These are phyloP conservation scores for Carassius gibelio DNA, from an alignment of 2,113 vertebrate species.

Conservation along the genomic window DNA sequence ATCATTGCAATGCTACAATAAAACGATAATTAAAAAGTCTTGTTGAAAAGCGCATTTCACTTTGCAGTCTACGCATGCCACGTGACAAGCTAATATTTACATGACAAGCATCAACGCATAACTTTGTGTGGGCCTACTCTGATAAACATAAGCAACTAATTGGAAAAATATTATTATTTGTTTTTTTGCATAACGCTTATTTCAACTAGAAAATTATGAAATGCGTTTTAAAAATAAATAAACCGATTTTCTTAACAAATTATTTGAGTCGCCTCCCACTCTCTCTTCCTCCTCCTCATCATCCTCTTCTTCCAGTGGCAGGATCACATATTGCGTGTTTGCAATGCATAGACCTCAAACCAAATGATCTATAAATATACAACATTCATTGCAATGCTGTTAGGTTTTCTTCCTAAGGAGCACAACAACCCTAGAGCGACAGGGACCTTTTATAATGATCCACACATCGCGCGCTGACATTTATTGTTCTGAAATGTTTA, in stretches of 20 bases:
- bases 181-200: background rate
- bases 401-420: background rate
- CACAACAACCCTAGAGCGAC: background rate
- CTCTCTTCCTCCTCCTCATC: background rate
- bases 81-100: background rate
- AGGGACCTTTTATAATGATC: background rate
- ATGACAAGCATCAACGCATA: background rate
- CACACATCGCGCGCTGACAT: background rate
- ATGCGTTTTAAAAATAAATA: background rate
- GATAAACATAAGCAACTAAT: background rate
- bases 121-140: background rate
- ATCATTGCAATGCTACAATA: background rate
- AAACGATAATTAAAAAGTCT: background rate
- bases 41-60: background rate
- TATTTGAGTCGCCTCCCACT: background rate
- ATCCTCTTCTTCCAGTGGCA: background rate
- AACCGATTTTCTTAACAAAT: background rate
- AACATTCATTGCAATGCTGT: background rate
- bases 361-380: background rate
- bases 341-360: background rate
- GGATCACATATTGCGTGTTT: conserved; percentile 2
- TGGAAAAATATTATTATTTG: background rate
- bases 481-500: background rate
- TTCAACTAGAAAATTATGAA: background rate
- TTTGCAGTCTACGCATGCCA: background rate